These are phyloP conservation scores for Quadroppia sp. DNA, from an alignment of 2,888 invertebrate species.

Conservation along the genomic window DNA sequence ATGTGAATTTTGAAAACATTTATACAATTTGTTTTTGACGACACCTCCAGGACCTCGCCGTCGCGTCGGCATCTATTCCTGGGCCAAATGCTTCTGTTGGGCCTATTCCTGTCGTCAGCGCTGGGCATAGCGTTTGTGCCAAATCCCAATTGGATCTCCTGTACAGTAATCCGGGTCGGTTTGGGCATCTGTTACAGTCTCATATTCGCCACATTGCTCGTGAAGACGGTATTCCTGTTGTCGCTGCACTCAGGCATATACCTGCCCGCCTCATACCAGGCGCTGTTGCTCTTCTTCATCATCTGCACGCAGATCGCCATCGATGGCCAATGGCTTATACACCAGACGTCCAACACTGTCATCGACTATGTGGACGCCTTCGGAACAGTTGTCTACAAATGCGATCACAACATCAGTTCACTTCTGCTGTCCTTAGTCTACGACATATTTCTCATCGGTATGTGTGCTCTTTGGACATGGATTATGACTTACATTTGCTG, in stretches of 20 bases:
- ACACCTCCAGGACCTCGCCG: conserved; percentile 60
- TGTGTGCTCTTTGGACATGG: conserved; percentile 53
- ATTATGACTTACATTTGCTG: neutral
- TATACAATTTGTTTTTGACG: neutral
- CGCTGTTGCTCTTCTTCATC: conserved; percentile 78
- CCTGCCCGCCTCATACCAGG: conserved; percentile 84
- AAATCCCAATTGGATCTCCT: conserved; percentile 71
- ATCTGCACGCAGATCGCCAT: conserved; percentile 71
- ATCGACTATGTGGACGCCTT: conserved; percentile 61
- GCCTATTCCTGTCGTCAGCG: conserved; percentile 74
- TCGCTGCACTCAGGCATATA: conserved; percentile 87
- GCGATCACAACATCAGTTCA: conserved; percentile 53
- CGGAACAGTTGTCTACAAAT: conserved; percentile 55
- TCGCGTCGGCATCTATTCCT: conserved; percentile 78
- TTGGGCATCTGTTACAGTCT: conserved; percentile 72
- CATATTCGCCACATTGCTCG: conserved; percentile 82
- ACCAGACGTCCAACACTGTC: conserved; percentile 52
- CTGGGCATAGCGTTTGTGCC: conserved; percentile 73
- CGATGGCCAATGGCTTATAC: conserved; percentile 54
- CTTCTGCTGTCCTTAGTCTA: conserved; percentile 72
- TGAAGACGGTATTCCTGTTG: conserved; percentile 87
- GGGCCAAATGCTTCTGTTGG: conserved; percentile 73
- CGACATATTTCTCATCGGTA: conserved; percentile 75
- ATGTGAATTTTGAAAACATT: too few species aligned
- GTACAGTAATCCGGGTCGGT: conserved; percentile 74